phyloP scores from a whole-genome alignment of 1,140 invertebrate species.

The Coelopa frigida region DNA sequence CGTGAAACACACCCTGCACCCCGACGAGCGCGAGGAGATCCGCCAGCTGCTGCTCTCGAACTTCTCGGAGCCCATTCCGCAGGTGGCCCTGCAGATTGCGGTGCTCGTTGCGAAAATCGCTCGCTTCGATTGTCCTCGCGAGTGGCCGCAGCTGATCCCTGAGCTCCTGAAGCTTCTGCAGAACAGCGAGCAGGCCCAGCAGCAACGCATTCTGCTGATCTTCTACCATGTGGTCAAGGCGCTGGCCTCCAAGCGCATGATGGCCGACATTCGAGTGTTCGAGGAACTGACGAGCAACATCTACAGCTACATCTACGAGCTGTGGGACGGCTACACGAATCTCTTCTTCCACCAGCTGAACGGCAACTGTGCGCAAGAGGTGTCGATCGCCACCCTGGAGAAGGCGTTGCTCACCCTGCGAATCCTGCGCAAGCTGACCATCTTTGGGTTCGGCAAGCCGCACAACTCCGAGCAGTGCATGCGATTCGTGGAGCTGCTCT shows the following conservation, averaged over 20 bases:
- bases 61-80: conserved; percentile 76
- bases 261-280: conserved; percentile 67
- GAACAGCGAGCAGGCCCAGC: conserved; percentile 44
- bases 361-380: conserved; percentile 46
- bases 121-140: conserved; percentile 74
- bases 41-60: conserved; percentile 62
- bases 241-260: conserved; percentile 75
- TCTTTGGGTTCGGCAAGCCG: conserved; percentile 73
- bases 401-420: conserved; percentile 69
- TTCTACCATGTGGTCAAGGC: conserved; percentile 87
- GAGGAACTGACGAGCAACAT: conserved; percentile 64
- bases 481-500: conserved; percentile 70
- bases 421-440: conserved; percentile 73
- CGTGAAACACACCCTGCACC: conserved; percentile 67
- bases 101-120: conserved; percentile 53
- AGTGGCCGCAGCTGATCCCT: conserved; percentile 79
- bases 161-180: conserved; percentile 65
- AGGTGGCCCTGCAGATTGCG: conserved; percentile 81
- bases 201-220: conserved; percentile 71
- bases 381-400: conserved; percentile 60
- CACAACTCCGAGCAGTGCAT: conserved; percentile 65
- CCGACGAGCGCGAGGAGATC: conserved; percentile 72
- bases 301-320: conserved; percentile 61
- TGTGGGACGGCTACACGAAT: conserved; percentile 67
- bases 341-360: conserved; percentile 57